Base-by-base conservation (phyloP, 2,888 invertebrate species). In the Mythimna vitellina region DNA sequence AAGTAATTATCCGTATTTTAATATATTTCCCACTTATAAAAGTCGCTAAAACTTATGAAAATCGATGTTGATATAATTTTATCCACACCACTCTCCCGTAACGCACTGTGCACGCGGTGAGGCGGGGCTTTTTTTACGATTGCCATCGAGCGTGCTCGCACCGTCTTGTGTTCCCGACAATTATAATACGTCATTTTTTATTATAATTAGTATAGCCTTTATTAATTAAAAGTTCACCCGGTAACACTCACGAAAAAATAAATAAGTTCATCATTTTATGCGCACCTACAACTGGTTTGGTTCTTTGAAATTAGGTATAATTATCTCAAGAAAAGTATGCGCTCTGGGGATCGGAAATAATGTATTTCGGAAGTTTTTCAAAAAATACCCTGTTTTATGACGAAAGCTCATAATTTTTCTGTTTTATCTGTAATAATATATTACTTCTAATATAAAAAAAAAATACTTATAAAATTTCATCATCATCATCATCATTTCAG, bases 61-160 rank as follows among this genome's bases (percentile, higher is more conserved):
- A n/a, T 51, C n/a, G 1, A 5, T 20, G 20, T 20, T 0, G 7
- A 7, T 51, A n/a, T n/a, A 46, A 10, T 62, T 42, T 72, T 70
- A 70, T 75, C 62, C 73, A 57, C 20, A 29, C 1, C 1, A 1
- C 32, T 35, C 46, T 65, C 17, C 17, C 7, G 29, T 20, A 4
- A 53, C 25, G 9, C 82, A 82, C 73, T 69, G 82, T 77, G 80
- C 64, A 62, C 38, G 61, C 71, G 66, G 66, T 67, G 70, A 80
- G 90, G 90, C 91, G 91, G 89, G 88, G 89, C 89, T 83, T 74
- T 90, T 90, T 91, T 91, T 90, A 91, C 92, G 94, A 94, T 94
- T 92, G 89, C 88, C 90, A 94, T 94, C 93, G 88, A 91, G 88
- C 92, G 90, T 90, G 91, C 83, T 80, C 81, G 82, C 78, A 73